phyloP scores from a whole-genome alignment of 1,140 invertebrate species.

The Philotrypesis tridentata region DNA sequence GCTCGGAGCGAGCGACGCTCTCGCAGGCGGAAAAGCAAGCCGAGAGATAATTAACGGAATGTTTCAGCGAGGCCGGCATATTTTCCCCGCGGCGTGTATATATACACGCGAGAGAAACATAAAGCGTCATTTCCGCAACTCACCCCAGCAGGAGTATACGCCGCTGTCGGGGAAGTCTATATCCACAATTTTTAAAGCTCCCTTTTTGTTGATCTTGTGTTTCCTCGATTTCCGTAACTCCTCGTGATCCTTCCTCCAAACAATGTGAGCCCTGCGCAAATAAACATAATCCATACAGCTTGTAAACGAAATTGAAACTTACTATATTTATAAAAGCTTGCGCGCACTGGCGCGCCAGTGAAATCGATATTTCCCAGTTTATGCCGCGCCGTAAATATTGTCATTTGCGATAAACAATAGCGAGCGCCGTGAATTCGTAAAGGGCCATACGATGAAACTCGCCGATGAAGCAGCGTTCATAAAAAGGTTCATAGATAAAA shows the following conservation, averaged over 20 bases:
- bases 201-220: slow-evolving; percentile 89
- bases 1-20: too few species aligned
- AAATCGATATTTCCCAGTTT: not conserved
- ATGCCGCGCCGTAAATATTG: too few species aligned
- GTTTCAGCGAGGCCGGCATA: not conserved
- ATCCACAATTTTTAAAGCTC: slow-evolving; percentile 86
- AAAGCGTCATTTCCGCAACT: slow-evolving; percentile 55
- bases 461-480: not conserved
- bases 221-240: slow-evolving; percentile 83
- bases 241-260: slow-evolving; percentile 87
- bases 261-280: slow-evolving; percentile 76
- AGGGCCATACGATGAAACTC: not conserved
- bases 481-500: not conserved
- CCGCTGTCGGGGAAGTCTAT: slow-evolving; percentile 85
- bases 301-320: slow-evolving; percentile 43
- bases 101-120: not conserved
- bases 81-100: not conserved
- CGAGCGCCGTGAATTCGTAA: too few species aligned
- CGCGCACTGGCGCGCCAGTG: not conserved
- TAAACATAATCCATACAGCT: not conserved
- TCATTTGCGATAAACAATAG: not conserved
- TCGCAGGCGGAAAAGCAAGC: not conserved
- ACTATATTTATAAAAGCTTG: not conserved
- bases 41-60: not conserved
- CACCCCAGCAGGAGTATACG: slow-evolving; percentile 86